A percentile compares a stretch with the other conserved stretches of the same genome.
phyloP scores from a whole-genome alignment of 1,140 invertebrate genomes.

The Drosophila biarmipes region DNA sequence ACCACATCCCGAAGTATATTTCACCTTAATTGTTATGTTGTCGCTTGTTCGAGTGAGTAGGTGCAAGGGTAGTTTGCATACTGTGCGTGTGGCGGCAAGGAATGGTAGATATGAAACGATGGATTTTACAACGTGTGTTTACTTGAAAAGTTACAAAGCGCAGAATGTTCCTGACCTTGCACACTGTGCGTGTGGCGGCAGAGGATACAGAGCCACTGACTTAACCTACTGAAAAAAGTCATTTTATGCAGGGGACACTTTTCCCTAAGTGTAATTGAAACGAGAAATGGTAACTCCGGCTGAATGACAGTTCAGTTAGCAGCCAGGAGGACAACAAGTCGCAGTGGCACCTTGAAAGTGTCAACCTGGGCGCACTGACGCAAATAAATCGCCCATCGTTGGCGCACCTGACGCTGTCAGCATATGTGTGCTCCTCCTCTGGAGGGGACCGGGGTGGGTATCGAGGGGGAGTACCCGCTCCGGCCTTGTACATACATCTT shows the following conservation, averaged over 20 bases:
- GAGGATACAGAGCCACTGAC: too few relatives aligned
- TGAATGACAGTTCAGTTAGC: slow-evolving; percentile 79
- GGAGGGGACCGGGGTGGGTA: slow-evolving; percentile 3
- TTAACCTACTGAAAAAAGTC: too few relatives aligned
- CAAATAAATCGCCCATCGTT: slow-evolving; percentile 73
- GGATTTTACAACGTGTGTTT: too few relatives aligned
- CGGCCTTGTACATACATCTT: slow-evolving; percentile 66
- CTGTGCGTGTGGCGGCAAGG: not conserved
- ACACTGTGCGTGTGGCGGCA: too few relatives aligned
- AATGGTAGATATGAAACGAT: too few relatives aligned
- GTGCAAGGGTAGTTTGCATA: too few relatives aligned
- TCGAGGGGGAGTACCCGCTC: not conserved
- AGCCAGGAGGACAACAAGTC: slow-evolving; percentile 40
- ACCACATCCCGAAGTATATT: not conserved
- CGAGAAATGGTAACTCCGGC: slow-evolving; percentile 1
- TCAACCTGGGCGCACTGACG: slow-evolving; percentile 61
- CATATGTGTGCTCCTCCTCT: slow-evolving; percentile 39
- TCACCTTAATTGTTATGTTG: not conserved
- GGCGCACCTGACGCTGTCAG: slow-evolving; percentile 63
- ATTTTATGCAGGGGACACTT: not conserved
- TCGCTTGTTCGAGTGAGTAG: not conserved
- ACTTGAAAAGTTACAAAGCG: too few relatives aligned
- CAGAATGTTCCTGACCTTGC: too few relatives aligned
- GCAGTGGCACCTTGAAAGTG: slow-evolving; percentile 45
- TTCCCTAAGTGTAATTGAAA: slow-evolving; percentile 31